Conservation (phyloP, 2,113 vertebrate species). For the Trematomus loennbergii region DNA sequence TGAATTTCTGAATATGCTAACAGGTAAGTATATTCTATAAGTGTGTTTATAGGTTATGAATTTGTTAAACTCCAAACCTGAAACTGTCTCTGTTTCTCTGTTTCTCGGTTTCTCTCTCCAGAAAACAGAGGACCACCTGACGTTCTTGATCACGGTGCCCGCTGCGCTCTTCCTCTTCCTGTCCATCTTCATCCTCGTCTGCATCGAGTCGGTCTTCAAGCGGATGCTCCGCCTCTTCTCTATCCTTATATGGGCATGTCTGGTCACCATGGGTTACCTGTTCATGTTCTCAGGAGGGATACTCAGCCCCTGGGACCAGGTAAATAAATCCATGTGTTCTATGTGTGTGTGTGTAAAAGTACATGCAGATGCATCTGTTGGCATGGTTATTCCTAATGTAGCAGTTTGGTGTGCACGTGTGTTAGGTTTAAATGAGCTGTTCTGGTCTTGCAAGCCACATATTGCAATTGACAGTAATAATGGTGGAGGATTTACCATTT, state of each 20-base stretch:
- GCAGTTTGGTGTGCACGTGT: too few species aligned
- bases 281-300: conserved; percentile 98
- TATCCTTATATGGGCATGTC: conserved; percentile 94
- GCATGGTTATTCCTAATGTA: not conserved
- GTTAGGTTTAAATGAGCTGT: too few species aligned
- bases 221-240: conserved; percentile 95
- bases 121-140: conserved; percentile 93
- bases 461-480: too few species aligned
- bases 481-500: too few species aligned
- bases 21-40: too few species aligned
- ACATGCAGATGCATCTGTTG: not conserved
- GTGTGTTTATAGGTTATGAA: not conserved
- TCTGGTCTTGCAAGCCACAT: too few species aligned
- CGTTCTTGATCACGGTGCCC: conserved; percentile 96
- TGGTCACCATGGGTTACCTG: conserved; percentile 98
- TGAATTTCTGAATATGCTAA: not conserved
- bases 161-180: conserved; percentile 96
- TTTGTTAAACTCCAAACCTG: not conserved
- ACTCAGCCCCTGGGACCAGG: conserved; percentile 98
- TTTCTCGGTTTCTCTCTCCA: conserved; percentile 70
- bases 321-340: conserved; percentile 67
- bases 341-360: not conserved
- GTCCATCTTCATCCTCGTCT: conserved; percentile 96
- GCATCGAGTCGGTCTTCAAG: conserved; percentile 95
- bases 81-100: conserved; percentile 1